These are phyloP conservation scores for Autographa pulchrina DNA, from an alignment of 2,888 invertebrate genomes.

Conservation along the genomic window DNA sequence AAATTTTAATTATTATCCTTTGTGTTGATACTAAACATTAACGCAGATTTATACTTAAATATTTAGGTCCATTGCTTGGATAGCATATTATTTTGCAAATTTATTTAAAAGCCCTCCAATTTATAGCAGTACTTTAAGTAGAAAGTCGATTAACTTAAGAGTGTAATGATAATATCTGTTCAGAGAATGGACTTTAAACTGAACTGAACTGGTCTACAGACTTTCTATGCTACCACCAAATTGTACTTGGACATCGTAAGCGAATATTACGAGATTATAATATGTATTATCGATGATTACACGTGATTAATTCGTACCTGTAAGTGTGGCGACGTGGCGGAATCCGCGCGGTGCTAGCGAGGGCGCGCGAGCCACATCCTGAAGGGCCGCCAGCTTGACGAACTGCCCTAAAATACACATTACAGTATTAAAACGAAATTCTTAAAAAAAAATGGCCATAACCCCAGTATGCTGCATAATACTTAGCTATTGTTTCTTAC, in stretches of 20 bases:
- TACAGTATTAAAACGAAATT: background rate
- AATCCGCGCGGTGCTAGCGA: constrained; percentile 89
- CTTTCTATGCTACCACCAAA: background rate
- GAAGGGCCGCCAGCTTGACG: constrained; percentile 95
- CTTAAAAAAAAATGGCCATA: background rate
- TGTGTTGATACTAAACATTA: background rate
- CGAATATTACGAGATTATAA: background rate
- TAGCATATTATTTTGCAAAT: background rate
- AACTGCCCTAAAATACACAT: constrained; percentile 75
- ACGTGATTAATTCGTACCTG: constrained; percentile 85
- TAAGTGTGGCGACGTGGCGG: constrained; percentile 92
- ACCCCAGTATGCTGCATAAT: too few relatives aligned
- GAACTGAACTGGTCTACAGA: background rate
- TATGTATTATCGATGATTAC: background rate
- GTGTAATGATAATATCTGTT: background rate
- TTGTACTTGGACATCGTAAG: background rate
- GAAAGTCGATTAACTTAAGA: background rate
- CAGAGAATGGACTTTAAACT: background rate
- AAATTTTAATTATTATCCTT: constrained; percentile 19
- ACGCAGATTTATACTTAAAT: background rate
- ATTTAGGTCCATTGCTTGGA: background rate
- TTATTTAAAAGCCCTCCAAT: background rate
- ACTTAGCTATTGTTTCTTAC: too few relatives aligned
- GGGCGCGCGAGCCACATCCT: constrained; percentile 93
- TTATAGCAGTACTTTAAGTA: background rate